Conservation (phyloP, 2,113 vertebrate genomes). For the Lutjanus erythropterus region DNA sequence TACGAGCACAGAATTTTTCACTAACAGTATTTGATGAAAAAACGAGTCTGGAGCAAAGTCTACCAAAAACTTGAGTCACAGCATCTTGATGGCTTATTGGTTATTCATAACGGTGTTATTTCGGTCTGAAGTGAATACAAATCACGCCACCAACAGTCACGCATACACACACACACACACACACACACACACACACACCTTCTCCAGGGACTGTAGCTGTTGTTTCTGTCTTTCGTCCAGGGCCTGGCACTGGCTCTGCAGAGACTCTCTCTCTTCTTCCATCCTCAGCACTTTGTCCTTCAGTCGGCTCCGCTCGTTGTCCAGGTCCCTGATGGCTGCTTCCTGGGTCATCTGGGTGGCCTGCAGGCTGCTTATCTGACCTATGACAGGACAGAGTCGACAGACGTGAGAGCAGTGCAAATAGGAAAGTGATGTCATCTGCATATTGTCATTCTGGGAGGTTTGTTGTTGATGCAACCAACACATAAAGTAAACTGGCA, state of each 20-base stretch:
- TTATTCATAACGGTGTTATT: constrained; percentile 49
- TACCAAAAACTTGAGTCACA: constrained; percentile 14
- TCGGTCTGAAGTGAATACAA: constrained; percentile 32
- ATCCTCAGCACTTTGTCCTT: constrained; percentile 93
- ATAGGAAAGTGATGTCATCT: not conserved
- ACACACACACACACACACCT: constrained; percentile 82
- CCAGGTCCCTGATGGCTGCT: constrained; percentile 96
- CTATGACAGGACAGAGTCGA: constrained; percentile 73
- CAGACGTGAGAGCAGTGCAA: not conserved
- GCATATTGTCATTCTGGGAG: not conserved
- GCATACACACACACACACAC: constrained; percentile 12
- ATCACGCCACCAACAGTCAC: constrained; percentile 8
- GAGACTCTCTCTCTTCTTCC: constrained; percentile 93
- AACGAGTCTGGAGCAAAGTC: constrained; percentile 15
- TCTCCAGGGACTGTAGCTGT: constrained; percentile 93
- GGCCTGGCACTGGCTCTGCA: constrained; percentile 92
- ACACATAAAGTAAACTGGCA: not conserved
- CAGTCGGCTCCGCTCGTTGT: constrained; percentile 94
- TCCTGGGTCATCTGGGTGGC: constrained; percentile 98
- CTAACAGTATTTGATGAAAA: constrained; percentile 2
- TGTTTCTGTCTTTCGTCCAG: constrained; percentile 94
- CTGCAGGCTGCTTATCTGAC: constrained; percentile 98
- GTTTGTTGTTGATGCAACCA: not conserved
- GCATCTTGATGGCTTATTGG: constrained; percentile 51
- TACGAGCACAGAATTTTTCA: not conserved